Conservation (phyloP, 2,888 invertebrate genomes). For the Stomorhina lunata region DNA sequence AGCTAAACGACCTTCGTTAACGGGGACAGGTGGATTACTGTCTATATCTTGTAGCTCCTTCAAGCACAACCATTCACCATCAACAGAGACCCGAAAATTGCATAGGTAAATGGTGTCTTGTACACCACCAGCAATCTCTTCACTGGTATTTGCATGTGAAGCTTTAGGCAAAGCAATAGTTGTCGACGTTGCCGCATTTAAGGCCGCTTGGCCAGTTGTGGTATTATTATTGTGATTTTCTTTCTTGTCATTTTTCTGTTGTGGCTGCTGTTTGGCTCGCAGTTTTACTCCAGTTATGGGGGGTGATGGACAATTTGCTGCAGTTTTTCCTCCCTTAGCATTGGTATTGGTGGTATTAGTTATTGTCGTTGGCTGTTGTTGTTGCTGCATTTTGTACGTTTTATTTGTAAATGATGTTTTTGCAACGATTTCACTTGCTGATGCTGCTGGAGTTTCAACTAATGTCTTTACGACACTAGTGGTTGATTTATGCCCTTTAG, state of each 20-base stretch:
- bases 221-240: slow-evolving; percentile 67
- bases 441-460: not conserved
- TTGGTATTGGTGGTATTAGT: slow-evolving; percentile 45
- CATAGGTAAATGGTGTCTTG: slow-evolving; percentile 98
- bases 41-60: slow-evolving; percentile 96
- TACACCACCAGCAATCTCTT: slow-evolving; percentile 83
- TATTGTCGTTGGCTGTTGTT: slow-evolving; percentile 58
- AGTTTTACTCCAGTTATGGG: slow-evolving; percentile 50
- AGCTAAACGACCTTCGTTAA: slow-evolving; percentile 54
- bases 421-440: slow-evolving; percentile 3
- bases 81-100: slow-evolving; percentile 97
- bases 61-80: slow-evolving; percentile 97
- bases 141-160: slow-evolving; percentile 79
- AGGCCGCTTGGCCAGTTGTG: not conserved
- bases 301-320: slow-evolving; percentile 61
- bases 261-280: slow-evolving; percentile 57
- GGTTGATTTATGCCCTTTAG: slow-evolving; percentile 31
- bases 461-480: slow-evolving; percentile 50
- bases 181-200: slow-evolving; percentile 67
- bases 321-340: slow-evolving; percentile 26
- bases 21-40: slow-evolving; percentile 64
- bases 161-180: slow-evolving; percentile 79
- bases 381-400: slow-evolving; percentile 67
- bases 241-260: slow-evolving; percentile 65
- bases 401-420: slow-evolving; percentile 63